Conservation (phyloP, 2,797 vertebrate genomes). For the Myioborus miniatus region DNA sequence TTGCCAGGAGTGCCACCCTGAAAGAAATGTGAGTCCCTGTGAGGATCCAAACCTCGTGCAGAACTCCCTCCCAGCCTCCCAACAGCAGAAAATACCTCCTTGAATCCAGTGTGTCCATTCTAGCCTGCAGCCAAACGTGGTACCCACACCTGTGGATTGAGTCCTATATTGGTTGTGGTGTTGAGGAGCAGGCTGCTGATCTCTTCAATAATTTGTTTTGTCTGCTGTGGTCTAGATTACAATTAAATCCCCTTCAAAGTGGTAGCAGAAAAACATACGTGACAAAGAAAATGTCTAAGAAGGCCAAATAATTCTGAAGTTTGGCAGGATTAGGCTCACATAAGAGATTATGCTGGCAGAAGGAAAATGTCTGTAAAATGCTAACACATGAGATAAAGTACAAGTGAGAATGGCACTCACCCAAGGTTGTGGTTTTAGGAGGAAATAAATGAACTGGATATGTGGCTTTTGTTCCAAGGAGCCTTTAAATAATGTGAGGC, state of each 20-base stretch:
- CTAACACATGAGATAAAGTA: neutral
- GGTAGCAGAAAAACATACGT: neutral
- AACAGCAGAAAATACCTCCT: neutral
- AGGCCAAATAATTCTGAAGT: neutral
- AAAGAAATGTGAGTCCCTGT: neutral
- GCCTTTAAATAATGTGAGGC: neutral
- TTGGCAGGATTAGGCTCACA: neutral
- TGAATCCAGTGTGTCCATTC: neutral
- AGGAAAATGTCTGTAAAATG: neutral
- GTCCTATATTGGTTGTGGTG: accelerated
- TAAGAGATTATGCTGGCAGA: neutral
- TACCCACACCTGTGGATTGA: neutral
- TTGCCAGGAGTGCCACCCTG: neutral
- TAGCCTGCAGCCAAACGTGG: neutral
- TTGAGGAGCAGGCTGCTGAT: neutral
- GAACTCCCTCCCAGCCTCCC: neutral
- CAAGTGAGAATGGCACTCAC: neutral
- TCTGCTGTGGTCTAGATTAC: neutral
- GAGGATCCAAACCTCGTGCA: neutral
- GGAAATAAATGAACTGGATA: conserved; percentile 9
- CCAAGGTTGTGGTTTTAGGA: neutral
- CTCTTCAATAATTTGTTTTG: neutral
- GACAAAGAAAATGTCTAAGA: neutral
- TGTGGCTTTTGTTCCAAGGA: neutral
- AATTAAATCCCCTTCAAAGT: neutral